Evolutionary conservation across 2,797 vertebrate genomes (phyloP), one percentile per base, ranked within the genome.

Genomic region (Furcifer pardalis): DNA sequence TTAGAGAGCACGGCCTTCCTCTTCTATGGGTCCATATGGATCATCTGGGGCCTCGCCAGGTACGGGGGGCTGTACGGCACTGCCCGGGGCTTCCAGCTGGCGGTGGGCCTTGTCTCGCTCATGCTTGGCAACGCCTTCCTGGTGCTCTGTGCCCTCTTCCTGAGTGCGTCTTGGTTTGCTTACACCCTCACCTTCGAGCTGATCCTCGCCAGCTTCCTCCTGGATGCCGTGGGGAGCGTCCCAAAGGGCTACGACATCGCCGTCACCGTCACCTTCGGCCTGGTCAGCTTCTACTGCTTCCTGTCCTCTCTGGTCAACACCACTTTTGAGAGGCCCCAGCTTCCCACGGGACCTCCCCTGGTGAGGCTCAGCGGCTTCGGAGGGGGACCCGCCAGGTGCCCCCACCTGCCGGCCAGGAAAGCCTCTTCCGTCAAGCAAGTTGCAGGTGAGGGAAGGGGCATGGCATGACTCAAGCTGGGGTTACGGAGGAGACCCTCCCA

Each of bases 221-320:
- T 98, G 90, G 97, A 98, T 4, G 95, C 97, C 5, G 9, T 97
- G 8, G 95, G 88, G 0, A 92, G 63, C 0, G 90, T 97, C 60
- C 97, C 97, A 1, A 82, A 90, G 2, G 97, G 97, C 27, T 98
- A 97, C 0, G 97, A 98, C 92, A 92, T 97, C 0, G 96, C 96
- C 10, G 96, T 97, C 84, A 96, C 96, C 7, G 95, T 98, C 86
- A 91, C 97, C 87, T 98, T 98, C 4, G 97, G 98, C 30, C 91
- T 98, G 63, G 94, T 97, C 90, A 97, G 97, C 92, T 98, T 98
- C 87, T 98, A 98, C 90, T 97, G 96, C 92, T 98, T 98, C 92
- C 89, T 97, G 83, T 96, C 97, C 1, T 92, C 96, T 80, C 92
- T 98, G 78, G 95, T 96, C 91, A 97, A 94, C 90, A 94, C 92